Base-by-base conservation (phyloP, 2,888 invertebrate genomes). In the Coleophora deauratella region DNA sequence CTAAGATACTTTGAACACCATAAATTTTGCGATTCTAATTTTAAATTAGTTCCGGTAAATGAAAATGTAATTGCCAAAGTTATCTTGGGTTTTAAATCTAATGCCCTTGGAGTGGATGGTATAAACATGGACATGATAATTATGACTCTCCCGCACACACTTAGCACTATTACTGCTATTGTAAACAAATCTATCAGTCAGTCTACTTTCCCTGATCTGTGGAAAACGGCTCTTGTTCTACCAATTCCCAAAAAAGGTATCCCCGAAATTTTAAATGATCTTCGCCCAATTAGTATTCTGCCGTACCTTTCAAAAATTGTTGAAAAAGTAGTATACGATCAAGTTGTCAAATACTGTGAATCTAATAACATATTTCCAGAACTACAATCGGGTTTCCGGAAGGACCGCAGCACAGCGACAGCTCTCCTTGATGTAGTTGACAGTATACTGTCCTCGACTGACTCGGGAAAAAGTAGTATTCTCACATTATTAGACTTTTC, bases 401-500 rank as follows among this genome's bases (percentile, higher is more conserved):
- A 9, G 31, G 9, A n/a, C n/a, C 31, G 31, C n/a, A n/a, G 31
- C 3, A 31, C 31, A n/a, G 31, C n/a, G 2, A n/a, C 31, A 6
- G 31, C 31, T 9, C 31, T n/a, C 8, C 9, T 31, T 6, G 9
- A 31, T 31, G 31, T 31, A 31, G n/a, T n/a, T 3, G 31, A 31
- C 8, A 9, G n/a, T 31, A 6, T 31, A 31, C n/a, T 31, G 9
- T 3, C 31, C 3, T n/a, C 9, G n/a, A 3, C 3, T 6, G 31
- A 31, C n/a, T 9, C 8, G 9, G 31, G 9, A 3, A 31, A 9
- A 9, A n/a, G 4, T 31, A 31, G 10, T 31, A 31, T 31, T 31
- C n/a, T 31, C 10, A n/a, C 31, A 3, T n/a, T 31, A n/a, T 28
- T 28, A 11, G 37, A 37, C n/a, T 37, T 27, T 37, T 37, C 37